Evolutionary conservation across 2,888 invertebrate genomes (phyloP).

Genomic region (Ligdia adustata): DNA sequence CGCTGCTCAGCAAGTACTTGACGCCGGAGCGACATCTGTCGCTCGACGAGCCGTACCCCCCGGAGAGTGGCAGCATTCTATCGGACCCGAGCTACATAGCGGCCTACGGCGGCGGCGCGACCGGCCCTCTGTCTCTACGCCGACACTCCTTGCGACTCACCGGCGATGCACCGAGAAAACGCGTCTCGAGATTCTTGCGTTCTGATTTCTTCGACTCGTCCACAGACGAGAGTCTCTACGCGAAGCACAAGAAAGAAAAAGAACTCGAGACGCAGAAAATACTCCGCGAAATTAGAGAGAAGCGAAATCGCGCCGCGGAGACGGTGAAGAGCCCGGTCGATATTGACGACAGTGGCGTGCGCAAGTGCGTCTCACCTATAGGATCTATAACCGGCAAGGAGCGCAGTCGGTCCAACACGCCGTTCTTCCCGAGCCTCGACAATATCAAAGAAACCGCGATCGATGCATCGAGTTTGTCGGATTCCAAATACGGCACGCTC

Average conservation of each 20-base stretch:
- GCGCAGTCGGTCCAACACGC: slow-evolving; percentile 75
- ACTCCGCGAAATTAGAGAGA: slow-evolving; percentile 87
- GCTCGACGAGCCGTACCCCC: slow-evolving; percentile 60
- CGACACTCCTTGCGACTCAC: slow-evolving; percentile 61
- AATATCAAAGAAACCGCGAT: slow-evolving; percentile 73
- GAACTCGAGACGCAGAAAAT: slow-evolving; percentile 88
- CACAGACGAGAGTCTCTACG: slow-evolving; percentile 86
- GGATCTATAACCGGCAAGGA: slow-evolving; percentile 61
- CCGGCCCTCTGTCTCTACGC: slow-evolving; percentile 43
- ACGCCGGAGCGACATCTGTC: slow-evolving; percentile 68
- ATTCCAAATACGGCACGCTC: slow-evolving; percentile 40
- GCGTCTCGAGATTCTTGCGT: slow-evolving; percentile 87
- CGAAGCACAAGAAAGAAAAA: slow-evolving; percentile 85
- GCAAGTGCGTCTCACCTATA: slow-evolving; percentile 69
- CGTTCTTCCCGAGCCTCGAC: slow-evolving; percentile 78
- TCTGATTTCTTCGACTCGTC: slow-evolving; percentile 91
- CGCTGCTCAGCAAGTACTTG: slow-evolving; percentile 83
- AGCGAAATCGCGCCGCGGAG: slow-evolving; percentile 73
- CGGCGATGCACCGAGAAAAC: slow-evolving; percentile 78
- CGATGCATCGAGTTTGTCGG: slow-evolving; percentile 50
- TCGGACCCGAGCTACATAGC: slow-evolving; percentile 71
- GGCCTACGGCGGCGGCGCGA: slow-evolving; percentile 59
- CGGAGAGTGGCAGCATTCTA: slow-evolving; percentile 59
- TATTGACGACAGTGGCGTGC: slow-evolving; percentile 53
- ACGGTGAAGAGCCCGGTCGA: slow-evolving; percentile 46